A percentile compares a stretch with the other conserved stretches of the same genome.
Evolutionary conservation across 2,113 vertebrate genomes (phyloP).

Genomic region (Perca fluviatilis): DNA sequence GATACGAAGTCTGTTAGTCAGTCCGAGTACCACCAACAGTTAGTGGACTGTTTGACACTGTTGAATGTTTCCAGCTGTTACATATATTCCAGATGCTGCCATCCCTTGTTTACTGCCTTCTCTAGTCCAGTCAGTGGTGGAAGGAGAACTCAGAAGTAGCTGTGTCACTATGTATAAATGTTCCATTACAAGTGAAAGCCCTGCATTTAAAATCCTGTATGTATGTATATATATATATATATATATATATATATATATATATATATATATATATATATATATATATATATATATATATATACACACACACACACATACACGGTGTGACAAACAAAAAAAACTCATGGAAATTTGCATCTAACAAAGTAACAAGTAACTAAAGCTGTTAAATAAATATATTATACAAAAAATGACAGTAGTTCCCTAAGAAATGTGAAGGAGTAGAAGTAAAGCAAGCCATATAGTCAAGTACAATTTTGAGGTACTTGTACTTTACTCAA

Average conservation of each 20-base stretch:
- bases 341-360: too few species aligned
- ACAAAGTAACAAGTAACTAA: too few species aligned
- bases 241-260: too few species aligned
- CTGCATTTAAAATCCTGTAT: background rate
- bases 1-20: background rate
- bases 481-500: background rate
- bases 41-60: background rate
- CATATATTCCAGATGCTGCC: background rate
- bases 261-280: too few species aligned
- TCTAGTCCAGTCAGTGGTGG: background rate
- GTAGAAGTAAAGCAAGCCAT: background rate
- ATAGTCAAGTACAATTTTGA: background rate
- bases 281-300: too few species aligned
- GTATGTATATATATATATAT: too few species aligned
- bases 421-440: background rate
- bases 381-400: background rate
- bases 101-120: background rate
- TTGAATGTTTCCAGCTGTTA: constrained; percentile 1
- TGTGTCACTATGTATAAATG: background rate
- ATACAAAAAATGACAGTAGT: background rate
- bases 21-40: background rate
- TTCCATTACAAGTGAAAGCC: background rate
- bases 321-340: too few species aligned
- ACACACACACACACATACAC: too few species aligned
- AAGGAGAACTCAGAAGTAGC: background rate